Base-by-base conservation (phyloP, 2,888 invertebrate genomes). In the Euplagia quadripunctaria region DNA sequence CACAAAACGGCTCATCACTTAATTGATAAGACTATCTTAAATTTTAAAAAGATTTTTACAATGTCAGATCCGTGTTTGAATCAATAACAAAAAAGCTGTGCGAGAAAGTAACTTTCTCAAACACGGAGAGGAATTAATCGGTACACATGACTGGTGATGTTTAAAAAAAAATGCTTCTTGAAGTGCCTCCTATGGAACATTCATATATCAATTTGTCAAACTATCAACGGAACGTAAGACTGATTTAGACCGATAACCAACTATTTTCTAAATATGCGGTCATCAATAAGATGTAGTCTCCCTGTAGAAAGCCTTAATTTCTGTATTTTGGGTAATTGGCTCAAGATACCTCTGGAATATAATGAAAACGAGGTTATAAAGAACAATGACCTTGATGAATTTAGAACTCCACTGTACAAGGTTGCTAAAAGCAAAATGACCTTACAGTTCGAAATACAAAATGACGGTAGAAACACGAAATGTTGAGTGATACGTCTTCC, bases 31-130 rank as follows among this genome's bases (percentile, higher is more conserved):
- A 58, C 20, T 69, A 61, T 20, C 68, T 17, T 31, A 46, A 68
- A 20, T 61, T 69, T 46, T n/a, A 43, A 68, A 58, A 61, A 43
- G 20, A 31, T 46, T 67, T 68, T 61, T 31, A 63, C 58, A n/a
- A 58, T 20, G 5, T 68, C 51, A 64, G 65, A 68, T 64, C 20
- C 52, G 61, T 63, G 51, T 72, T 77, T 51, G 65, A 74, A 79
- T 75, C 68, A 63, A 73, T 73, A 71, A 71, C 64, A 77, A 80
- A 70, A 77, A 80, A 74, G 61, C 2, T 31, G 74, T 73, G 69
- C 46, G 75, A 79, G 83, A 84, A 82, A 85, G 79, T 77, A 31
- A 85, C 85, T 82, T 82, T 84, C 85, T 81, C 80, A 61, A 72
- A 75, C 64, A 52, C 46, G 65, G 41, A 20, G 14, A 76, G 69